These are phyloP conservation scores for Smittia aterrima DNA, from an alignment of 2,888 invertebrate species.

Conservation along the genomic window DNA sequence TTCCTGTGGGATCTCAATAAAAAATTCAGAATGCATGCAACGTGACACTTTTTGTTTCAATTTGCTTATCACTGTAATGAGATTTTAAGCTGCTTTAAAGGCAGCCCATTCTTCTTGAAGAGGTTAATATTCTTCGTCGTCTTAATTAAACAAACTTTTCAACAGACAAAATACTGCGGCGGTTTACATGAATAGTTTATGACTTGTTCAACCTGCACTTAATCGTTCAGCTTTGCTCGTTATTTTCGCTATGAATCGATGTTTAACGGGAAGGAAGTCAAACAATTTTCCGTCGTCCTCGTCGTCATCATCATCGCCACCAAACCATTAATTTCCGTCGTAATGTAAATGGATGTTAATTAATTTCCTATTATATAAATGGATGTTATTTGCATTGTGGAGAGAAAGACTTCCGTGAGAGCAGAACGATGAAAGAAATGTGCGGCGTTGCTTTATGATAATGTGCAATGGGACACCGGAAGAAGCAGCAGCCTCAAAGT, in stretches of 20 bases:
- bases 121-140: not conserved
- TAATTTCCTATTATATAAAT: conserved; percentile 41
- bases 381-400: conserved; percentile 40
- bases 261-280: not conserved
- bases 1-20: not conserved
- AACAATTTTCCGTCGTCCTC: not conserved
- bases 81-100: not conserved
- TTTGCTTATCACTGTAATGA: conserved; percentile 9
- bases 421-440: not conserved
- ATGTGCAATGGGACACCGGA: conserved; percentile 25
- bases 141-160: not conserved
- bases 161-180: too few species aligned
- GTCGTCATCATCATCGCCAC: not conserved
- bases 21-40: conserved; percentile 11
- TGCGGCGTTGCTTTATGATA: not conserved
- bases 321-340: conserved; percentile 41
- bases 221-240: not conserved
- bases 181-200: conserved; percentile 19
- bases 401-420: conserved; percentile 5
- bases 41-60: conserved; percentile 25
- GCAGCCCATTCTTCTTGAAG: not conserved
- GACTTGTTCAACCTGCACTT: too few species aligned
- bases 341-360: conserved; percentile 41
- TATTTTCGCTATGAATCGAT: conserved; percentile 3
- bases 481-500: not conserved